Base-by-base conservation (phyloP, 2,888 invertebrate genomes). In the Tanytarsus gracilentus region DNA sequence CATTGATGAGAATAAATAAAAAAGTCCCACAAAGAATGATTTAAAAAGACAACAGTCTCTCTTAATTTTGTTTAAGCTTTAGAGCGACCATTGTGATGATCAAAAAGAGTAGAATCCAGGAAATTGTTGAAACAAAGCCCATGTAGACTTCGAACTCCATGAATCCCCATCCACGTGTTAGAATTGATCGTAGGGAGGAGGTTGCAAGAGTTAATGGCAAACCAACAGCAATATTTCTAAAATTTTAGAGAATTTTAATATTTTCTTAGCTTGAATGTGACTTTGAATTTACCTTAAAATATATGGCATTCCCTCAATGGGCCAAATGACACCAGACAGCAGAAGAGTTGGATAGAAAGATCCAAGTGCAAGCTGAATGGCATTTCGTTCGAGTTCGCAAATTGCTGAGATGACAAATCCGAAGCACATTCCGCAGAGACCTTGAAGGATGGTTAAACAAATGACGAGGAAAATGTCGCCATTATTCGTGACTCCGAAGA, bases 281-380 rank as follows among this genome's bases (percentile, higher is more conserved):
- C n/a, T n/a, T n/a, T n/a, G n/a, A n/a, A 21, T 18, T 66, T 62
- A 74, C 68, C 86, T 79, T 29, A 96, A 76, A 62, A 87, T 79
- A 67, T 83, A 79, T 2, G 95, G 95, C 91, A 96, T 95, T 61
- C 93, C 93, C 72, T 96, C 93, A 63, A 95, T 86, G 62, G 96
- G 95, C 96, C 96, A 96, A 69, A 96, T 92, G 36, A 95, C 94
- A 61, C 95, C 95, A 67, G 92, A 92, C 50, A 95, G 81, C 61
- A 96, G 76, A 18, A 96, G 78, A 16, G 93, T 93, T 18, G 96
- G 96, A 75, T 95, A 96, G 77, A 96, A 94, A 48, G 94, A 93
- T 50, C 95, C 95, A 16, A 96, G 78, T 0, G 95, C 91, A 64
- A 93, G 75, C 69, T 95, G 94, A 70, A 95, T 94, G 39, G 95